Evolutionary conservation across 2,113 vertebrate species (phyloP), one percentile per base, ranked within the genome.

Genomic region (Cottus gobio): DNA sequence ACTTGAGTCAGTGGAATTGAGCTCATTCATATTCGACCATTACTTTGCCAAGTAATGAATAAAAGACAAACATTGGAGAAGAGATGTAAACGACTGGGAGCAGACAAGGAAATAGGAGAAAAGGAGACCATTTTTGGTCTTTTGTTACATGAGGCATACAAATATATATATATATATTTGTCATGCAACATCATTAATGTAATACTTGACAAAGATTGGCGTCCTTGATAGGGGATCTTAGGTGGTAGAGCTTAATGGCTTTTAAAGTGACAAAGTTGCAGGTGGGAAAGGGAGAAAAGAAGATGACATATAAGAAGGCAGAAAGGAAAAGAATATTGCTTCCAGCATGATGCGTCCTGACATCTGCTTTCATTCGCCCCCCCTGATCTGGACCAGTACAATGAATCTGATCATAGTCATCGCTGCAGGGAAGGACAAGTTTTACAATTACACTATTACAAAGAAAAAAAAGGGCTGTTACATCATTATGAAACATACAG

Each of bases 21-120:
- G 83, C 86, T 81, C 58, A 30, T 71, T 81, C 42, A 64, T 80
- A 79, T 88, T 75, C 9, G 3, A 87, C 71, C 86, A 75, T 79
- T 65, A 82, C 75, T 74, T 71, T 88, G 79, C 77, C 81, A 90
- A 79, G 48, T 79, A 73, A 84, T 80, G 65, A 85, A 87, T 46
- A 67, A 85, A 86, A 80, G 56, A 48, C 37, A 81, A 76, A 69
- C 52, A 65, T 20, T 62, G 50, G 60, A 82, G 77, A n/a, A 76
- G 73, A 69, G 8, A 86, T 57, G 62, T n/a, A 70, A 86, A 81
- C 71, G 6, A 74, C 46, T 28, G 12, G 22, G 77, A 44, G 74
- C 37, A 37, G 44, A 68, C 1, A 34, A 48, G 34, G 26, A 61
- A 63, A 77, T 60, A 37, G 16, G 13, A 70, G 61, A 64, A 62